phyloP scores from a whole-genome alignment of 2,113 vertebrate genomes.

The Ancistrus triradiatus region DNA sequence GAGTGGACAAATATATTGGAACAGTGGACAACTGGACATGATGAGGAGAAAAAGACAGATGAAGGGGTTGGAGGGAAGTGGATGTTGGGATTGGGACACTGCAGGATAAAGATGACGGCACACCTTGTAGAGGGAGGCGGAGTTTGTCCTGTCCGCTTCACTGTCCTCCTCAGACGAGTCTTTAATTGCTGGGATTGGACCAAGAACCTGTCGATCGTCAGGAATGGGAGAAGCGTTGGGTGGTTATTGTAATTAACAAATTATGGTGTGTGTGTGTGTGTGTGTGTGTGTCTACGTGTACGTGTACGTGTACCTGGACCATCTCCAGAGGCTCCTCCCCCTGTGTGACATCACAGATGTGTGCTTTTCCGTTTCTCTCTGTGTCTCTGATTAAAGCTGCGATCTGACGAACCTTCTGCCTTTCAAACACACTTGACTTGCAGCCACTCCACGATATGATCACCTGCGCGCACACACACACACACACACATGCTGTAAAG shows the following conservation, averaged over 20 bases:
- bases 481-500: not conserved
- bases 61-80: not conserved
- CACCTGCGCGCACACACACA: conserved; percentile 56
- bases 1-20: too few species aligned
- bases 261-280: too few species aligned
- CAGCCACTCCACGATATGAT: conserved; percentile 82
- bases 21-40: too few species aligned
- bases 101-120: not conserved
- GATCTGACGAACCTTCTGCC: conserved; percentile 79
- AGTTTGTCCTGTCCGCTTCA: conserved; percentile 72
- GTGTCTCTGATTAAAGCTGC: conserved; percentile 79
- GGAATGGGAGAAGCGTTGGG: not conserved
- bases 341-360: conserved; percentile 70
- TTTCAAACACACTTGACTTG: conserved; percentile 80
- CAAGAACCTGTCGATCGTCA: conserved; percentile 72
- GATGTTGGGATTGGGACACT: not conserved
- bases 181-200: conserved; percentile 70
- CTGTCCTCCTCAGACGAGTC: conserved; percentile 79
- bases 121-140: conserved; percentile 79
- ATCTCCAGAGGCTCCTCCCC: conserved; percentile 86
- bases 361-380: conserved; percentile 75
- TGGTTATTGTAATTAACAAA: not conserved
- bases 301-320: conserved; percentile 78
- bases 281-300: too few species aligned
- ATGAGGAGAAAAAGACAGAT: not conserved